phyloP scores from a whole-genome alignment of 2,888 invertebrate species.

The Ametastegia equiseti region DNA sequence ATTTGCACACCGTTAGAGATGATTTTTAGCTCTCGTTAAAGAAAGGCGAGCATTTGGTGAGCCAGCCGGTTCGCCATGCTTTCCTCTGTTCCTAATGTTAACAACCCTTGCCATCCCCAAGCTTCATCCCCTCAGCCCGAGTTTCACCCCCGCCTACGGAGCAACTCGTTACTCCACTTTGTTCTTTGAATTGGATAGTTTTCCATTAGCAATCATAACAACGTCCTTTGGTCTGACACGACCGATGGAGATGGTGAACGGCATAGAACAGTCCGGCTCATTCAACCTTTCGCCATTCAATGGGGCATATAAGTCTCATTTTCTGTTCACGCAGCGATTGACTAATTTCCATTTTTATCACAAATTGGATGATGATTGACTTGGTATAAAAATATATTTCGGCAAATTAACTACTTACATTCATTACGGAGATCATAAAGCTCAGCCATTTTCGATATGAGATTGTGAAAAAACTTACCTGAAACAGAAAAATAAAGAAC shows the following conservation, averaged over 20 bases:
- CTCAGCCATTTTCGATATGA: no score
- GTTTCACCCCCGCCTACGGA: slow-evolving; percentile 50
- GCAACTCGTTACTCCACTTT: slow-evolving; percentile 73
- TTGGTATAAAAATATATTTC: slow-evolving; percentile 7
- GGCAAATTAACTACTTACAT: slow-evolving; percentile 40
- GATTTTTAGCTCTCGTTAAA: slow-evolving; percentile 52
- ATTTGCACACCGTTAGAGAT: slow-evolving; percentile 37
- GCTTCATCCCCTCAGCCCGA: slow-evolving; percentile 49
- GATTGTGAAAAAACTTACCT: slow-evolving; percentile 56
- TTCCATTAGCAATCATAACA: slow-evolving; percentile 75
- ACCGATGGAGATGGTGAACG: slow-evolving; percentile 59
- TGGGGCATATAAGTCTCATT: slow-evolving; percentile 57
- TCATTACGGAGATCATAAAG: slow-evolving; percentile 2
- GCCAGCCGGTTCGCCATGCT: slow-evolving; percentile 18
- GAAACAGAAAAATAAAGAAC: slow-evolving; percentile 52
- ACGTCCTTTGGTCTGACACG: slow-evolving; percentile 66
- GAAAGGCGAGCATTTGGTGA: slow-evolving; percentile 31
- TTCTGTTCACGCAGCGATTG: slow-evolving; percentile 60
- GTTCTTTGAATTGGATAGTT: slow-evolving; percentile 74
- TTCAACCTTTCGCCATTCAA: slow-evolving; percentile 66
- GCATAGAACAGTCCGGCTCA: slow-evolving; percentile 62
- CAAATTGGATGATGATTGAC: slow-evolving; percentile 67
- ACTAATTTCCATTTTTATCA: slow-evolving; percentile 73
- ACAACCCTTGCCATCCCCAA: slow-evolving; percentile 61
- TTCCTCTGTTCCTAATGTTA: slow-evolving; percentile 59